These are phyloP conservation scores for Montifringilla adamsi DNA, from an alignment of 2,113 vertebrate species.

Conservation along the genomic window DNA sequence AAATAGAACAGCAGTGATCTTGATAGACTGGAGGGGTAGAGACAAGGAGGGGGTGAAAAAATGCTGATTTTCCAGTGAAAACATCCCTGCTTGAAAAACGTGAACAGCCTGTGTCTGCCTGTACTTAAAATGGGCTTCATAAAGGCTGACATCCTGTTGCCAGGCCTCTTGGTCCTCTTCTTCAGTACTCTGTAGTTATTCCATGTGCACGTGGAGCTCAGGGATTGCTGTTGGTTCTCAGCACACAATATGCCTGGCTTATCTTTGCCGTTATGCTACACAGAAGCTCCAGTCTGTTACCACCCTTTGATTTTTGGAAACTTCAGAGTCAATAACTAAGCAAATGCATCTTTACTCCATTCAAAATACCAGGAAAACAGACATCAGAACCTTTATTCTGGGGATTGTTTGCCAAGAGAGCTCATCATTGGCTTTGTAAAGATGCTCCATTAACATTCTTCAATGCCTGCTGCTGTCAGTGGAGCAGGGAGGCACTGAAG, in stretches of 20 bases:
- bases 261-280: accelerated
- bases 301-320: not conserved
- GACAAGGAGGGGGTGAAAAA: not conserved
- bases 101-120: not conserved
- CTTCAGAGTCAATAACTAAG: not conserved
- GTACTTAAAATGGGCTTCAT: not conserved
- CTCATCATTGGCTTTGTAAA: not conserved
- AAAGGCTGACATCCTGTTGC: not conserved
- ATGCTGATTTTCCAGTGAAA: not conserved
- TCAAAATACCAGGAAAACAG: not conserved
- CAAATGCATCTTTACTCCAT: not conserved
- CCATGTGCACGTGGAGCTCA: not conserved
- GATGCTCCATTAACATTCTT: not conserved
- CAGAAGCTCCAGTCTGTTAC: not conserved
- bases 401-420: not conserved
- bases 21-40: not conserved
- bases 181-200: not conserved
- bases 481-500: not conserved
- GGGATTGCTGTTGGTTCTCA: not conserved
- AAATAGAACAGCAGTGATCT: not conserved
- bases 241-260: not conserved
- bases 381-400: not conserved
- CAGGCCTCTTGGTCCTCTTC: not conserved
- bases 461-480: not conserved
- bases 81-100: not conserved